These are phyloP conservation scores for Eristalis intricaria DNA, from an alignment of 2,888 invertebrate species.

Conservation along the genomic window DNA sequence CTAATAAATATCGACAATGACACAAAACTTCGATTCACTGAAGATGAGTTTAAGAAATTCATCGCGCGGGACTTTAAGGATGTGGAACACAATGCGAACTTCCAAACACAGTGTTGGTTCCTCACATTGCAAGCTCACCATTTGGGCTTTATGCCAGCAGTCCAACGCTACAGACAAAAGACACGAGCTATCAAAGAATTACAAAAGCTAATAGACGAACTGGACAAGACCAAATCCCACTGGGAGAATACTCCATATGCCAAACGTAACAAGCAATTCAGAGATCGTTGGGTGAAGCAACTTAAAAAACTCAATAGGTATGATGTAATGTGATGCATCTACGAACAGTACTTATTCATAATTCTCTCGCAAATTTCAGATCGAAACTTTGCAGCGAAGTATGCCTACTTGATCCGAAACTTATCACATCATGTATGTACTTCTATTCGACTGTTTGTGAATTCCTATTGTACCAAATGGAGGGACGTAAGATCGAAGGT, in stretches of 20 bases:
- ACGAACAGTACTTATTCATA: background rate
- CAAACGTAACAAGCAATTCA: slow-evolving; percentile 89
- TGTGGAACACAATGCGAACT: slow-evolving; percentile 88
- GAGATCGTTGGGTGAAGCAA: slow-evolving; percentile 94
- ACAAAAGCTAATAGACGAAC: slow-evolving; percentile 92
- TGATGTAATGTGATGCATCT: slow-evolving; percentile 5
- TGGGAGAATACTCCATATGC: slow-evolving; percentile 91
- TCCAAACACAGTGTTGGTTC: slow-evolving; percentile 98
- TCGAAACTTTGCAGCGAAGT: slow-evolving; percentile 96
- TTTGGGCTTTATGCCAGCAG: slow-evolving; percentile 93
- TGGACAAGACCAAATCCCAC: slow-evolving; percentile 89
- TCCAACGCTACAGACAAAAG: slow-evolving; percentile 91
- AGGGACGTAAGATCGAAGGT: slow-evolving; percentile 82
- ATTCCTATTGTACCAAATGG: slow-evolving; percentile 87
- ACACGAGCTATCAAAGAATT: slow-evolving; percentile 87
- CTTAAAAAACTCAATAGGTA: slow-evolving; percentile 88
- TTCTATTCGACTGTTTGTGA: slow-evolving; percentile 95
- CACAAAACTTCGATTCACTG: slow-evolving; percentile 91
- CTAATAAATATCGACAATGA: slow-evolving; percentile 89
- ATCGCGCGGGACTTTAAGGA: slow-evolving; percentile 75
- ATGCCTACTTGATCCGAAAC: slow-evolving; percentile 91
- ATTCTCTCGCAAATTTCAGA: slow-evolving; percentile 80
- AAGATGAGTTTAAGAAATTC: slow-evolving; percentile 86
- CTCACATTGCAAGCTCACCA: slow-evolving; percentile 97
- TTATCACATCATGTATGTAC: slow-evolving; percentile 90